Percentiles rank a stretch among this genome's conserved stretches.
phyloP scores from a whole-genome alignment of 2,113 vertebrate genomes.

The Cheilinus undulatus region DNA sequence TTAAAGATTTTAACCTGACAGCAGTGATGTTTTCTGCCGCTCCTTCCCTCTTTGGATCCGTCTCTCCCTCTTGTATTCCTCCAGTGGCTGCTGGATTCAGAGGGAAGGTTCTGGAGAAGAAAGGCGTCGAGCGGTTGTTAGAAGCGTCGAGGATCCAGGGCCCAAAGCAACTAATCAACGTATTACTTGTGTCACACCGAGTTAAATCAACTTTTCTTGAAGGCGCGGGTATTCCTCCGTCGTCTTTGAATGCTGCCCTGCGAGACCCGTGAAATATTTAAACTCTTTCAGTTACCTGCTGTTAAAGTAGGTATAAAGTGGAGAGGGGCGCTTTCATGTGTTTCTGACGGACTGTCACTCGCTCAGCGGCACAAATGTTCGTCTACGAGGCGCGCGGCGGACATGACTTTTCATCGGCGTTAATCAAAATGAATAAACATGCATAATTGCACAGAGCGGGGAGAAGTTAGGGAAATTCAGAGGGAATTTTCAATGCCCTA shows the following conservation, averaged over 20 bases:
- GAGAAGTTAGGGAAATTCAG: conserved; percentile 78
- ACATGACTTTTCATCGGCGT: conserved; percentile 63
- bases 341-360: conserved; percentile 68
- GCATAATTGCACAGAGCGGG: conserved; percentile 77
- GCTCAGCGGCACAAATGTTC: conserved; percentile 58
- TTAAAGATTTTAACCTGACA: conserved; percentile 45
- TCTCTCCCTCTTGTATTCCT: conserved; percentile 65
- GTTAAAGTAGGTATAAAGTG: conserved; percentile 61
- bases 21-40: conserved; percentile 25
- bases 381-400: conserved; percentile 19
- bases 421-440: conserved; percentile 84
- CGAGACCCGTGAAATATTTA: conserved; percentile 77
- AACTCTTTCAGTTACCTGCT: conserved; percentile 76
- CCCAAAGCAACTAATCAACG: conserved; percentile 80
- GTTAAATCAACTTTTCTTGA: conserved; percentile 69
- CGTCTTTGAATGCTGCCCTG: conserved; percentile 74
- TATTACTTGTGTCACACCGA: conserved; percentile 79
- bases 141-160: conserved; percentile 68
- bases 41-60: not conserved
- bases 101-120: conserved; percentile 55
- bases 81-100: conserved; percentile 74
- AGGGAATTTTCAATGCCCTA: conserved; percentile 81
- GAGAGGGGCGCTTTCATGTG: conserved; percentile 52
- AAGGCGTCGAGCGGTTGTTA: conserved; percentile 66
- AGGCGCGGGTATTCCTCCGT: conserved; percentile 50